Evolutionary conservation across 2,797 vertebrate species (phyloP).

Genomic region (Pteronotus mesoamericanus): DNA sequence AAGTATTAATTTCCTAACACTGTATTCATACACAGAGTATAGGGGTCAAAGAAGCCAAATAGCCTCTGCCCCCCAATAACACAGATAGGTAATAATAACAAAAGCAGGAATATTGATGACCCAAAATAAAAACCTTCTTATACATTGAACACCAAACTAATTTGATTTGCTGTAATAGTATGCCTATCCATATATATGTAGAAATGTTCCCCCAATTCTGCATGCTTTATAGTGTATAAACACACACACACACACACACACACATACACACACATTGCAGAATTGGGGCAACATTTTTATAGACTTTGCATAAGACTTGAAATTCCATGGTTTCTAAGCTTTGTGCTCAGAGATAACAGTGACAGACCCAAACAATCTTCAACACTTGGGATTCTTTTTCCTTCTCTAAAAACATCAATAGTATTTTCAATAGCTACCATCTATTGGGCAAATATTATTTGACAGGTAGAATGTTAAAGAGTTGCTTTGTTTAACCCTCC

Average conservation of each 20-base stretch:
- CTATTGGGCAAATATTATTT: constrained; percentile 18
- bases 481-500: background rate
- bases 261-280: background rate
- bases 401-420: background rate
- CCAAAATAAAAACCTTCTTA: background rate
- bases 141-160: background rate
- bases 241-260: background rate
- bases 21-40: background rate
- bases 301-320: background rate
- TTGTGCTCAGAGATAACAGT: background rate
- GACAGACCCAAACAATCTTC: constrained; percentile 20
- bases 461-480: constrained; percentile 18
- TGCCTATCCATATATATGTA: background rate
- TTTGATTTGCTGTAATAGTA: background rate
- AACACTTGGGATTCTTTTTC: background rate
- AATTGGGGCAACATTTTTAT: background rate
- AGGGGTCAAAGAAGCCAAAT: background rate
- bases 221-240: background rate
- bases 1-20: background rate
- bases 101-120: background rate
- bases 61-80: background rate
- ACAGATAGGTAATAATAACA: background rate
- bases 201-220: background rate
- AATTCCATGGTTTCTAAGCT: background rate
- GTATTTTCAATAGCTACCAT: constrained; percentile 33